Conservation (phyloP, 2,888 invertebrate genomes). For the Patella caerulea region DNA sequence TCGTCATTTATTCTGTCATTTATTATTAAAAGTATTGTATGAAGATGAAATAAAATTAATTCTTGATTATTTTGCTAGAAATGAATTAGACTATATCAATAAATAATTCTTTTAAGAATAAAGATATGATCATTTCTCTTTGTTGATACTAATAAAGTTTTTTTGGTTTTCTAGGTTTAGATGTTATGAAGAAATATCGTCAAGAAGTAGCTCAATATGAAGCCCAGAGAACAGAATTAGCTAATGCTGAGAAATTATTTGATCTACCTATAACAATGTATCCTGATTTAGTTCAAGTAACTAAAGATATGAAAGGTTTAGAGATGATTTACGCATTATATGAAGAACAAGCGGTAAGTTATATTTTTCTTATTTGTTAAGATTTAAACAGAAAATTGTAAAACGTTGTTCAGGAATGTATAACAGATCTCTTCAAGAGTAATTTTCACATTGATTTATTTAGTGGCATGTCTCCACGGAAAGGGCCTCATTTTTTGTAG, state of each 20-base stretch:
- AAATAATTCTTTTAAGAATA: neutral
- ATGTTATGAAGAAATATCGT: conserved; percentile 76
- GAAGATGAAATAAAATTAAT: neutral
- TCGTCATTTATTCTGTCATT: no score
- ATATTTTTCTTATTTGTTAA: no score
- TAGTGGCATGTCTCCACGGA: no score
- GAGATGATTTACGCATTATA: conserved; percentile 84
- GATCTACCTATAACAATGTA: conserved; percentile 89
- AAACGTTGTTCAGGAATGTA: no score
- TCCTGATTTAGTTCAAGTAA: conserved; percentile 77
- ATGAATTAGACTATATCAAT: neutral
- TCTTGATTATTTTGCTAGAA: conserved; percentile 26
- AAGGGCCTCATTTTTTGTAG: no score
- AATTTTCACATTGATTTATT: no score
- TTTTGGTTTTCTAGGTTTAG: conserved; percentile 57
- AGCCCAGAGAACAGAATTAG: conserved; percentile 76
- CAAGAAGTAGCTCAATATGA: conserved; percentile 81
- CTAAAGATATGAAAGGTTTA: conserved; percentile 76
- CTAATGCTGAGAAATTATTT: conserved; percentile 87
- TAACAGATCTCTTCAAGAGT: no score
- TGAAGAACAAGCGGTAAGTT: conserved; percentile 79
- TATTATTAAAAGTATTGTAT: no score
- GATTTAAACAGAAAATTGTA: no score
- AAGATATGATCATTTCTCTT: neutral
- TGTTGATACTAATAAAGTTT: neutral